Evolutionary conservation across 2,797 vertebrate species (phyloP).

Genomic region (Anableps anableps): DNA sequence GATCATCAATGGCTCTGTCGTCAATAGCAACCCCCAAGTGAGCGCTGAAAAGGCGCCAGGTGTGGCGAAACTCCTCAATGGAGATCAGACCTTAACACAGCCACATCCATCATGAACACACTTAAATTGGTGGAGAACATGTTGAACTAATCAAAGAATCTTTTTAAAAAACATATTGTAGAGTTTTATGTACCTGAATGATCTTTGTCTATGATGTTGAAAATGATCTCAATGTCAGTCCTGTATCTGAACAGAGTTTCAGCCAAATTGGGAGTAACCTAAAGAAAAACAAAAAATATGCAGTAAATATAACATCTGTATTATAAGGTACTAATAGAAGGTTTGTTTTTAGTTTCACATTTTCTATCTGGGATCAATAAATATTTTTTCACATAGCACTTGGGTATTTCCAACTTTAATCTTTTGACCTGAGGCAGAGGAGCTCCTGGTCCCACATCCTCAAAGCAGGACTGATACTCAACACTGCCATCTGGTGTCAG

Average conservation of each 20-base stretch:
- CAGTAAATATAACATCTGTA: background rate
- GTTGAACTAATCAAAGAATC: background rate
- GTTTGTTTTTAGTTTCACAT: background rate
- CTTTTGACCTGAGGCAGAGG: slow-evolving; percentile 84
- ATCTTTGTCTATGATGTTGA: slow-evolving; percentile 95
- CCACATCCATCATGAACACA: background rate
- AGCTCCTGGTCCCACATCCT: slow-evolving; percentile 83
- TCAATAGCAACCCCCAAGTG: slow-evolving; percentile 85
- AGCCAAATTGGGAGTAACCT: slow-evolving; percentile 88
- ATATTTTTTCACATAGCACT: background rate
- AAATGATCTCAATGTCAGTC: slow-evolving; percentile 93
- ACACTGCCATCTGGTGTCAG: slow-evolving; percentile 81
- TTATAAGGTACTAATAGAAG: too few species aligned
- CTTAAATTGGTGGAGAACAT: background rate
- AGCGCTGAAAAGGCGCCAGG: slow-evolving; percentile 91
- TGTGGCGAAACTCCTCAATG: slow-evolving; percentile 91
- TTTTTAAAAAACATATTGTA: background rate
- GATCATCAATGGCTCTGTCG: slow-evolving; percentile 85
- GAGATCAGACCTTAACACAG: slow-evolving; percentile 89
- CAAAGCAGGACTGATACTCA: slow-evolving; percentile 90
- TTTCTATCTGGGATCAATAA: background rate
- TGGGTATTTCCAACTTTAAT: background rate
- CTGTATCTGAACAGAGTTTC: slow-evolving; percentile 93
- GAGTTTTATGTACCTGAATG: slow-evolving; percentile 85
- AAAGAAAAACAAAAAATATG: background rate